Percentiles rank a stretch among this genome's conserved stretches.
These are phyloP conservation scores for Aporophyla lueneburgensis DNA, from an alignment of 2,888 invertebrate species.

Conservation along the genomic window DNA sequence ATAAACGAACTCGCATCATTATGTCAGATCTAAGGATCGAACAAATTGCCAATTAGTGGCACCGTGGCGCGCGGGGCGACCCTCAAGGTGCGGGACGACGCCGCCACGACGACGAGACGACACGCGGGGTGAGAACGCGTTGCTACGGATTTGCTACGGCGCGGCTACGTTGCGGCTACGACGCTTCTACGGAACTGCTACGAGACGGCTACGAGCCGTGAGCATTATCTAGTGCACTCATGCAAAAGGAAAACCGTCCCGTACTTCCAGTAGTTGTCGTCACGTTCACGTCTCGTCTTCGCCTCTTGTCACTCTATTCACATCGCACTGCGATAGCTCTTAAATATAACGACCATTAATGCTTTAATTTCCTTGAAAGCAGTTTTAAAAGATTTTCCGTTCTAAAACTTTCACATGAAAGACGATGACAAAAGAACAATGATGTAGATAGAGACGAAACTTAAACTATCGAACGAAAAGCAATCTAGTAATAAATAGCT, in stretches of 20 bases:
- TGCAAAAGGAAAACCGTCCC: background rate
- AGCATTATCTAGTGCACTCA: background rate
- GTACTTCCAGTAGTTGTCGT: slow-evolving; percentile 7
- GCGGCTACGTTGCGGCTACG: slow-evolving; percentile 28
- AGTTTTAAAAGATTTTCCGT: slow-evolving; percentile 89
- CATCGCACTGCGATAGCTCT: slow-evolving; percentile 72
- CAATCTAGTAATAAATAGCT: slow-evolving; percentile 10
- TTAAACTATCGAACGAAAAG: slow-evolving; percentile 47
- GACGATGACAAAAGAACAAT: slow-evolving; percentile 85
- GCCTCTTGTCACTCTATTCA: slow-evolving; percentile 48
- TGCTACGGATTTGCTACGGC: slow-evolving; percentile 13
- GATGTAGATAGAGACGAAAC: slow-evolving; percentile 74
- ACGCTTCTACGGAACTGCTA: slow-evolving; percentile 3
- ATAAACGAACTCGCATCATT: slow-evolving; percentile 90
- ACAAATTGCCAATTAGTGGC: slow-evolving; percentile 90
- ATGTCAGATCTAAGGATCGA: slow-evolving; percentile 90
- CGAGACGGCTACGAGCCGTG: slow-evolving; percentile 19
- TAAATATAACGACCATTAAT: slow-evolving; percentile 85
- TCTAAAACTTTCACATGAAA: slow-evolving; percentile 88
- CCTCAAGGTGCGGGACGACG: slow-evolving; percentile 72
- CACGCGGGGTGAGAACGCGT: background rate
- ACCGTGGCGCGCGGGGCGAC: slow-evolving; percentile 80
- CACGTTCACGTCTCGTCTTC: slow-evolving; percentile 44
- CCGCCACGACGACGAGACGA: slow-evolving; percentile 61
- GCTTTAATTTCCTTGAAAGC: slow-evolving; percentile 90